Base-by-base conservation (phyloP, 2,888 invertebrate genomes). In the Camponotus fellah region DNA sequence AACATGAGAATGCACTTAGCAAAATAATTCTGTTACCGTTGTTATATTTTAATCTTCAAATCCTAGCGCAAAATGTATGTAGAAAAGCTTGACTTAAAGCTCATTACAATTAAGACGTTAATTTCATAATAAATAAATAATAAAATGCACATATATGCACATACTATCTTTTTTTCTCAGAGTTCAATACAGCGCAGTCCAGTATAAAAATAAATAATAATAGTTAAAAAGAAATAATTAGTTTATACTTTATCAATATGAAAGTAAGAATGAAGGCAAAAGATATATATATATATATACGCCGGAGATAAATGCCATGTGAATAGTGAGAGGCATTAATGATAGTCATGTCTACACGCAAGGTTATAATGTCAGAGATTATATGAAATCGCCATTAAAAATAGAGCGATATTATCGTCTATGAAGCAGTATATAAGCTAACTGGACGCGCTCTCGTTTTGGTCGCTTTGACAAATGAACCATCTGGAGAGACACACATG, bases 401-500 rank as follows among this genome's bases (percentile, higher is more conserved):
- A 37, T 53, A 46, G 32, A 56, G 43, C 56, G 37, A 60, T 43
- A 75, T 74, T 72, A 65, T 53, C n/a, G 71, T 4, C 12, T 49
- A 56, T 58, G 60, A 56, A 65, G 64, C 65, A 89, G 66, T 82
- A 64, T 58, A 58, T 58, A 14, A 40, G n/a, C 82, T 86, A 83
- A 83, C 56, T 53, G 53, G 65, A 46, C 64, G 26, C 49, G 69
- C 60, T 60, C 46, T 37, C 49, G 72, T 56, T 60, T 40, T 40
- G 69, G 64, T 71, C 76, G 77, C 72, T 88, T 84, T 86, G 83
- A 88, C 86, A 84, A 90, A 87, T 87, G 83, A 87, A 74, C 83
- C 76, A 77, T 75, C 84, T 65, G 81, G 82, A 60, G 37, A 82
- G 85, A 76, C 88, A 90, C 92, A 92, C 88, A 90, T 91, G 92